A percentile compares a stretch with the other conserved stretches of the same genome.
phyloP scores from a whole-genome alignment of 2,797 vertebrate species.

The Myotis pilosus region DNA sequence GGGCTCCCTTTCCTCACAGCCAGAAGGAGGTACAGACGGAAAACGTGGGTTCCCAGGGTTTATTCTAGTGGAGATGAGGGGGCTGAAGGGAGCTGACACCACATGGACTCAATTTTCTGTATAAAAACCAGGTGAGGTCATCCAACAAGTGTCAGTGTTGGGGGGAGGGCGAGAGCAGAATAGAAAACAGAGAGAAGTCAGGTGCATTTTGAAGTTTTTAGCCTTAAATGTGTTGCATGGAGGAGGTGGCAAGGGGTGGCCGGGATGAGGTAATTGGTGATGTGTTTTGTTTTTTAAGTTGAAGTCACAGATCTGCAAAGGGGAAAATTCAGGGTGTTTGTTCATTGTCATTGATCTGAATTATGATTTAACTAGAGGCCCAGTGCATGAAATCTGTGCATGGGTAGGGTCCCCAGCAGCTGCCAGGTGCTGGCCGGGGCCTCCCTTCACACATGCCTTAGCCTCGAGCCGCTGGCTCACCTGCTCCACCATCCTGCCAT shows the following conservation, averaged over 20 bases:
- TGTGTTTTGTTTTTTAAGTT: constrained; percentile 59
- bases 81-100: not conserved
- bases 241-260: not conserved
- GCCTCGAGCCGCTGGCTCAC: too few species aligned
- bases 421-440: too few species aligned
- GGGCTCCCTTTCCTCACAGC: not conserved
- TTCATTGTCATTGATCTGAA: not conserved
- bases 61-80: constrained; percentile 20
- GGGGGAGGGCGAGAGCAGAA: not conserved
- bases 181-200: constrained; percentile 41
- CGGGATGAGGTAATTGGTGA: constrained; percentile 38
- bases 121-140: constrained; percentile 68
- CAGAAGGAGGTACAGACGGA: not conserved
- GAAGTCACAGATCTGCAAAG: not conserved
- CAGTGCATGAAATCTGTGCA: too few species aligned
- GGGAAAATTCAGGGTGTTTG: not conserved
- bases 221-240: not conserved
- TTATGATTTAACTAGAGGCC: not conserved
- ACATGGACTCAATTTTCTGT: constrained; percentile 72
- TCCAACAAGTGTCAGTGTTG: not conserved
- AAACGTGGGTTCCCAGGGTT: not conserved
- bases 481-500: too few species aligned
- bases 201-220: constrained; percentile 53
- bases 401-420: too few species aligned
- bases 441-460: too few species aligned